Conservation (phyloP, 2,888 invertebrate species). For the Tricholauxania praeusta region DNA sequence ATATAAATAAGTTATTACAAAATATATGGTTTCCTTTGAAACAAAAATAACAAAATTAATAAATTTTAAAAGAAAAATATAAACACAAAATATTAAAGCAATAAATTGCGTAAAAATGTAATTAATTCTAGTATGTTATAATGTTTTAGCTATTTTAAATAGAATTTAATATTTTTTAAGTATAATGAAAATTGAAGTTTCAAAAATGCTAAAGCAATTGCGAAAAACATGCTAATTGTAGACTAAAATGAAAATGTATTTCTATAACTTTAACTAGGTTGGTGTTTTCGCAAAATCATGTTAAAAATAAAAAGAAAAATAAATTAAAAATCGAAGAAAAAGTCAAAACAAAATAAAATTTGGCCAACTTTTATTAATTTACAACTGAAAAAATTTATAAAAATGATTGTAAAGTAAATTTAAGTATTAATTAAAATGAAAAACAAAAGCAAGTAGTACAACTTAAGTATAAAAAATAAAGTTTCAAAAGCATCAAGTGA, state of each 20-base stretch:
- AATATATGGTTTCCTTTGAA: no score
- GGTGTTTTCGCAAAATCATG: slow-evolving; percentile 22
- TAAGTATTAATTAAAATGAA: slow-evolving; percentile 30
- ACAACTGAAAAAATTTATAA: slow-evolving; percentile 12
- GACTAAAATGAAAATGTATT: slow-evolving; percentile 14
- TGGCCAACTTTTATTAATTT: slow-evolving; percentile 11
- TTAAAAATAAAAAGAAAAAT: neutral
- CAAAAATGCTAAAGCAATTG: slow-evolving; percentile 28
- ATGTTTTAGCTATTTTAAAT: neutral
- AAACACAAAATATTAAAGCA: no score
- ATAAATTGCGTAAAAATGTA: neutral
- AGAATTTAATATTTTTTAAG: no score
- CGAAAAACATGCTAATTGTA: slow-evolving; percentile 28
- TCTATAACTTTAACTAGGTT: neutral
- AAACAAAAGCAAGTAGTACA: slow-evolving; percentile 29
- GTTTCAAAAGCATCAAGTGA: slow-evolving; percentile 20
- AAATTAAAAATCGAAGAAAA: neutral
- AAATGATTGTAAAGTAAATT: slow-evolving; percentile 33
- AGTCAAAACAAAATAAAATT: neutral
- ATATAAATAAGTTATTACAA: no score
- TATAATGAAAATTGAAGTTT: slow-evolving; percentile 12
- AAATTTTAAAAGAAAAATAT: no score
- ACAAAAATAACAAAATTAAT: no score
- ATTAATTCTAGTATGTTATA: neutral
- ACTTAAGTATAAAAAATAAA: slow-evolving; percentile 22